Evolutionary conservation across 2,888 invertebrate genomes (phyloP).

Genomic region (Cordilura impudica): DNA sequence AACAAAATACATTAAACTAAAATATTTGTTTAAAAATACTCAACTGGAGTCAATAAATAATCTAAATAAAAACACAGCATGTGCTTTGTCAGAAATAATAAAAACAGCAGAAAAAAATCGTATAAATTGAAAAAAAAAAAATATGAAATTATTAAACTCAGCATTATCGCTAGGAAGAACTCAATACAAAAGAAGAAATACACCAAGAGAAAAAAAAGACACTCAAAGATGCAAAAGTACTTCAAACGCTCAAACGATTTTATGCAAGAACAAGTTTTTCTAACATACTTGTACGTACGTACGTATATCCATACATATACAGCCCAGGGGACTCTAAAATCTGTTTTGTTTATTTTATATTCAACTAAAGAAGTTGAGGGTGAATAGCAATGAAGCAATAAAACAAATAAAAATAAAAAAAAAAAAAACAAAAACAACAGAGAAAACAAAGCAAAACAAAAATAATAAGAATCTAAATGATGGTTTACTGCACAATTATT

Average conservation of each 20-base stretch:
- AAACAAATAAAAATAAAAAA: background rate
- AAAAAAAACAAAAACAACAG: background rate
- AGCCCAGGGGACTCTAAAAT: too few relatives aligned
- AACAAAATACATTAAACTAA: background rate
- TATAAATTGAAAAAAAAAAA: background rate
- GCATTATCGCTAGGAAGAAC: background rate
- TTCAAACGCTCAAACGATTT: background rate
- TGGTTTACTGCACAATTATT: background rate
- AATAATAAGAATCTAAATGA: background rate
- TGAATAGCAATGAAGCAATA: background rate
- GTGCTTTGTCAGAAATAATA: background rate
- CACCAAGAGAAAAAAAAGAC: background rate
- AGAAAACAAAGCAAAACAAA: too few relatives aligned
- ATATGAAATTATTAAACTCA: background rate
- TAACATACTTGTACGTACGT: background rate
- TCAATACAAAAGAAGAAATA: background rate
- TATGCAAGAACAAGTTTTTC: background rate
- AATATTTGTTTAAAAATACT: background rate
- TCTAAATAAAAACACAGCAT: constrained; percentile 16
- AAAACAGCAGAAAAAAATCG: background rate
- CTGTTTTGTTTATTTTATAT: too few relatives aligned
- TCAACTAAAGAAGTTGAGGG: background rate
- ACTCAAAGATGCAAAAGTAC: background rate
- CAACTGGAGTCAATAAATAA: constrained; percentile 9
- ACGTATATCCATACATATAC: background rate